phyloP scores from a whole-genome alignment of 2,797 vertebrate species.

The Amblyraja radiata region DNA sequence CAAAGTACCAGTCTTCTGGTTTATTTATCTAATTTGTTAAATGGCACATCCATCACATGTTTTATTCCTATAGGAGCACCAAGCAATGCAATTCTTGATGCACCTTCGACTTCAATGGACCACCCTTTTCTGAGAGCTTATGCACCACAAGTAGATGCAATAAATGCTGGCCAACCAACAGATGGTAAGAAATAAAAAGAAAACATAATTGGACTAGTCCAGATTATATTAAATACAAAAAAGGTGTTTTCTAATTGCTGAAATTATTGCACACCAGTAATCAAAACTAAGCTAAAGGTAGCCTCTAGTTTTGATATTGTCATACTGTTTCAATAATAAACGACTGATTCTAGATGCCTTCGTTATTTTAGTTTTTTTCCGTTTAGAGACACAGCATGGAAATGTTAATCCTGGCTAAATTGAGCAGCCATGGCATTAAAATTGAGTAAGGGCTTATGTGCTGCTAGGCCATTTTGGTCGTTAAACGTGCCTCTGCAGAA shows the following conservation, averaged over 20 bases:
- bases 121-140: conserved; percentile 58
- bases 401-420: no score
- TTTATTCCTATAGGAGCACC: conserved; percentile 51
- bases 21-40: background rate
- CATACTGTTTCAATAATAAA: background rate
- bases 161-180: conserved; percentile 7
- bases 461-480: no score
- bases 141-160: conserved; percentile 39
- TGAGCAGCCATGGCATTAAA: no score
- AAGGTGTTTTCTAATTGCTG: background rate
- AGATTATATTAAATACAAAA: background rate
- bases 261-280: background rate
- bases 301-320: background rate
- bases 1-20: background rate
- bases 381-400: no score
- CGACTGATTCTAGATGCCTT: background rate
- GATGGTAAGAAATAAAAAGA: conserved; percentile 11
- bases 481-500: no score
- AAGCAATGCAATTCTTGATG: conserved; percentile 50
- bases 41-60: background rate
- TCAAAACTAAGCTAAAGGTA: background rate
- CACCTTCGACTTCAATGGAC: conserved; percentile 48
- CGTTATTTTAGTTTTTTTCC: background rate
- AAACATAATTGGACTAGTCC: background rate
- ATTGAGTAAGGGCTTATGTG: no score